phyloP scores from a whole-genome alignment of 37 sponge, comb jelly and placozoan genomes.

The Petrosia ficiformis region DNA sequence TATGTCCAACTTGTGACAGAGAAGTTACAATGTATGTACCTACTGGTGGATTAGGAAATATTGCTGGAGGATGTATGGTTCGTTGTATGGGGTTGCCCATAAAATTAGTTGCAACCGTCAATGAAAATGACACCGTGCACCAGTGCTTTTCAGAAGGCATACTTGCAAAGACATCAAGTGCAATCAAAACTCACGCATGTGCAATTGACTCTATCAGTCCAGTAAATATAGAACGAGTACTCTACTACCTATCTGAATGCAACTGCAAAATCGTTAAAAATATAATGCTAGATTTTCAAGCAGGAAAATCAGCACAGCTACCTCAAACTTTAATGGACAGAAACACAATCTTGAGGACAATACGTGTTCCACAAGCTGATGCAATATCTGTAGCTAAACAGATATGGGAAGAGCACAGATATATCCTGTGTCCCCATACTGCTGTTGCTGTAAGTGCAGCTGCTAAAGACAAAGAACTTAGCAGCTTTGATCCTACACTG shows the following conservation, averaged over 20 bases:
- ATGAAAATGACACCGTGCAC: conserved; percentile 55
- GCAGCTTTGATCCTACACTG: background rate
- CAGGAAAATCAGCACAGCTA: background rate
- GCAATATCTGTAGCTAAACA: conserved; percentile 25
- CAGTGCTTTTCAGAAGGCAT: conserved; percentile 10
- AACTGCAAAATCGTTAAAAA: conserved; percentile 2
- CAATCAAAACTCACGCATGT: conserved; percentile 37
- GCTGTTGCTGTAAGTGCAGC: conserved; percentile 33
- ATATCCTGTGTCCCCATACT: conserved; percentile 68
- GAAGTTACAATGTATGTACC: conserved; percentile 58
- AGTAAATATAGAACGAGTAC: conserved; percentile 73
- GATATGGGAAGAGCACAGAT: conserved; percentile 26
- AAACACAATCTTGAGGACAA: conserved; percentile 4
- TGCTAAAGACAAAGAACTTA: background rate
- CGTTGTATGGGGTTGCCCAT: conserved; percentile 57
- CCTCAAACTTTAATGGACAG: background rate
- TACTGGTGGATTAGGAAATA: conserved; percentile 59
- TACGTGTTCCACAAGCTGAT: conserved; percentile 13
- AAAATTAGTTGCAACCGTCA: conserved; percentile 43
- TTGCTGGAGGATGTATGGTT: conserved; percentile 38
- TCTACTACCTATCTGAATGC: conserved; percentile 33
- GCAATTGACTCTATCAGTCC: conserved; percentile 64
- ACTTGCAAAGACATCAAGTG: background rate
- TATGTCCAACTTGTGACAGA: conserved; percentile 23
- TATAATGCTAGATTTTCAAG: conserved; percentile 31